Percentiles rank a stretch among this genome's conserved stretches.
Evolutionary conservation across 1,140 invertebrate species (phyloP).

Genomic region (Ceratina calcarata): DNA sequence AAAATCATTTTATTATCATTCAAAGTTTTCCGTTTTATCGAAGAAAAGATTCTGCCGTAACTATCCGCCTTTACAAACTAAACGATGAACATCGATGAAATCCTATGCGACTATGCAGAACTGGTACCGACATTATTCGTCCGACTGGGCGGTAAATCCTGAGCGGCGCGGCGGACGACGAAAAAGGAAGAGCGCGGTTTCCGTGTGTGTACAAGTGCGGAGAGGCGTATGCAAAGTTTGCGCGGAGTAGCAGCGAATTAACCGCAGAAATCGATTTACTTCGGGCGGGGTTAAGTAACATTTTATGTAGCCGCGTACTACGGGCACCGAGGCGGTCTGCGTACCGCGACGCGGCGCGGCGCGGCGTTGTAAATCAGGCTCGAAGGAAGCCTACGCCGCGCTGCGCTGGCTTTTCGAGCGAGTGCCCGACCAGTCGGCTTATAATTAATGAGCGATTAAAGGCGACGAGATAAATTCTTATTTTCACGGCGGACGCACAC

Average conservation of each 20-base stretch:
- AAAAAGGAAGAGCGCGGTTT: background rate
- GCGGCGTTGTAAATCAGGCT: slow-evolving; percentile 36
- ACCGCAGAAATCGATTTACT: slow-evolving; percentile 52
- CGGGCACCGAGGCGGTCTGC: slow-evolving; percentile 9
- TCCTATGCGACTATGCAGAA: too few relatives aligned
- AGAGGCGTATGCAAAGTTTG: slow-evolving; percentile 26
- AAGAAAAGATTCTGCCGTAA: too few relatives aligned
- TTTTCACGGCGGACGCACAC: slow-evolving; percentile 8
- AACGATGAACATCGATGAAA: background rate
- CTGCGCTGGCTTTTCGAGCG: background rate
- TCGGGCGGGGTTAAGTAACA: slow-evolving; percentile 48
- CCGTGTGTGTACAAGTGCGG: background rate
- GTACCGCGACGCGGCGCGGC: background rate
- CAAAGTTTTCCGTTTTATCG: too few relatives aligned
- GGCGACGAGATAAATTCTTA: slow-evolving; percentile 39
- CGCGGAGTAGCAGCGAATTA: slow-evolving; percentile 35
- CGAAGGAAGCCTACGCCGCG: slow-evolving; percentile 26
- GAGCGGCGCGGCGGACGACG: too few relatives aligned
- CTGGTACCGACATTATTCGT: background rate
- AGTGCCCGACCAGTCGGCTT: background rate
- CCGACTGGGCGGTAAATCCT: background rate
- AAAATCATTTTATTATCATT: too few relatives aligned
- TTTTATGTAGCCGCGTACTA: slow-evolving; percentile 41
- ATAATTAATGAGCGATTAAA: slow-evolving; percentile 47
- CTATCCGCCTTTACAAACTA: background rate